Evolutionary conservation across 2,888 invertebrate species (phyloP).

Genomic region (Drosophila picticornis): DNA sequence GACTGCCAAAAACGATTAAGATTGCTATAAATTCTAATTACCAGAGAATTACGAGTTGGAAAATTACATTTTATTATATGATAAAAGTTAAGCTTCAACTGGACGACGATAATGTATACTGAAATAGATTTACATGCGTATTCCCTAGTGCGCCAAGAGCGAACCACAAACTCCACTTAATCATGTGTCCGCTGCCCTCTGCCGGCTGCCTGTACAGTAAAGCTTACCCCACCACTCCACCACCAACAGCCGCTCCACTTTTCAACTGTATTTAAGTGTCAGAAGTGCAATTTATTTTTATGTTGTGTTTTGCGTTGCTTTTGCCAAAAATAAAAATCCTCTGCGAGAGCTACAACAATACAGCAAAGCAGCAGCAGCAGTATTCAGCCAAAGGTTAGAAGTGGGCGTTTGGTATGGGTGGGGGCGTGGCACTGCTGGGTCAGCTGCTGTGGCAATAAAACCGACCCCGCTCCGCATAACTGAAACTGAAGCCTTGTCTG

Average conservation of each 20-base stretch:
- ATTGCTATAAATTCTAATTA: slow-evolving; percentile 80
- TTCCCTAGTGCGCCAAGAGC: slow-evolving; percentile 67
- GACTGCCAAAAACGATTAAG: slow-evolving; percentile 76
- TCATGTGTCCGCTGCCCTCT: slow-evolving; percentile 68
- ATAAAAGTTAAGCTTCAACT: slow-evolving; percentile 82
- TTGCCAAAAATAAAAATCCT: slow-evolving; percentile 48
- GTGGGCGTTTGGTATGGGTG: slow-evolving; percentile 10
- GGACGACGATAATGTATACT: slow-evolving; percentile 79
- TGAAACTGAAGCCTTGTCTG: slow-evolving; percentile 24
- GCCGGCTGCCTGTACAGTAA: slow-evolving; percentile 15
- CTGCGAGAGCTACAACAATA: slow-evolving; percentile 58
- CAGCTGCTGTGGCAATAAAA: slow-evolving; percentile 75
- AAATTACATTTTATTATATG: slow-evolving; percentile 82
- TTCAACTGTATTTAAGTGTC: slow-evolving; percentile 76
- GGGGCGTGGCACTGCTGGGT: slow-evolving; percentile 27
- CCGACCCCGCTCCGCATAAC: slow-evolving; percentile 47
- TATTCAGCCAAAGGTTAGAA: slow-evolving; percentile 49
- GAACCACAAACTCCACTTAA: slow-evolving; percentile 79
- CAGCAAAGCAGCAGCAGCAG: slow-evolving; percentile 46
- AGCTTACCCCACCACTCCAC: slow-evolving; percentile 3
- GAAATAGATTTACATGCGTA: slow-evolving; percentile 80
- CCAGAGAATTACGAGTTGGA: slow-evolving; percentile 81
- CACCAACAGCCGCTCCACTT: slow-evolving; percentile 33
- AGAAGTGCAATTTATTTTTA: slow-evolving; percentile 81
- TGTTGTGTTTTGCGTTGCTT: slow-evolving; percentile 72